phyloP scores from a whole-genome alignment of 2,888 invertebrate species.

The Desoria tigrina region DNA sequence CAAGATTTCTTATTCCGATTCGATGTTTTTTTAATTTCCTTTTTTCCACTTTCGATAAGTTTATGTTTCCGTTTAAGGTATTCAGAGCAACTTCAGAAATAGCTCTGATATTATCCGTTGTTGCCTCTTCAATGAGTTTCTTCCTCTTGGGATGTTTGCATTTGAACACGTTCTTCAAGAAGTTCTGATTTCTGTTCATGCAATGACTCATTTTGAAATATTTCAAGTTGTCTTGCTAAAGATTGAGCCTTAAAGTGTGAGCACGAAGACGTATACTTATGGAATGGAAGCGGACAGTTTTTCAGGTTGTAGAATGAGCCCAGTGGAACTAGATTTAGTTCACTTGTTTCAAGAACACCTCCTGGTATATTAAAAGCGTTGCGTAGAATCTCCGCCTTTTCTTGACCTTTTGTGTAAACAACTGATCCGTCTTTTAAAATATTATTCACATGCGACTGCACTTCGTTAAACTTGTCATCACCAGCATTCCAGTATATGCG shows the following conservation, averaged over 20 bases:
- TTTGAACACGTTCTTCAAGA: slow-evolving; percentile 7
- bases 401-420: slow-evolving; percentile 25
- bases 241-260: slow-evolving; percentile 18
- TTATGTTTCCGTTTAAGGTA: slow-evolving; percentile 7
- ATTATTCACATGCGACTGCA: too few relatives aligned
- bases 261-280: slow-evolving; percentile 18
- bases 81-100: slow-evolving; percentile 13
- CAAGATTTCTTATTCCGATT: slow-evolving; percentile 4
- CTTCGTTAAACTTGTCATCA: too few relatives aligned
- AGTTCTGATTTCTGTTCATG: slow-evolving; percentile 18
- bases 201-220: slow-evolving; percentile 24
- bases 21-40: neutral
- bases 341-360: too few relatives aligned
- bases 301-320: too few relatives aligned
- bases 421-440: too few relatives aligned
- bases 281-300: slow-evolving; percentile 20
- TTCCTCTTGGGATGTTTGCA: neutral
- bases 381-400: neutral
- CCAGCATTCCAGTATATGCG: slow-evolving; percentile 21
- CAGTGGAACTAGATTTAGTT: too few relatives aligned
- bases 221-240: neutral
- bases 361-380: too few relatives aligned
- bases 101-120: slow-evolving; percentile 23
- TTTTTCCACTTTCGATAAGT: neutral
- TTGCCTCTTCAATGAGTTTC: slow-evolving; percentile 21